phyloP scores from a whole-genome alignment of 1,140 invertebrate species.

The Psix sp. region DNA sequence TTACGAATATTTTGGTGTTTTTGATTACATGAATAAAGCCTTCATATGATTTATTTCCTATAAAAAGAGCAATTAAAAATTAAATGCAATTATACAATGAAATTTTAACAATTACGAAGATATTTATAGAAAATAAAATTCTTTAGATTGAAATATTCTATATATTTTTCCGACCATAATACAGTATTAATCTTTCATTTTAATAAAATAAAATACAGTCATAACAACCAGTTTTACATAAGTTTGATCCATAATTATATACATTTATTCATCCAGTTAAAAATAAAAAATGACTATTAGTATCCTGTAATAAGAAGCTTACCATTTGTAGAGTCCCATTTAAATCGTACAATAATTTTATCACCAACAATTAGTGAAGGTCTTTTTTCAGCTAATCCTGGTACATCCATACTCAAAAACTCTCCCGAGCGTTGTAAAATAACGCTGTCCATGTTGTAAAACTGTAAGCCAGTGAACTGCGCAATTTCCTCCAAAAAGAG shows the following conservation, averaged over 20 bases:
- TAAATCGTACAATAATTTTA: constrained; percentile 78
- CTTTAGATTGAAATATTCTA: no score
- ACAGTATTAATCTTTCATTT: no score
- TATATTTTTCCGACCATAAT: no score
- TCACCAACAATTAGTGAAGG: constrained; percentile 91
- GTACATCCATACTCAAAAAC: constrained; percentile 85
- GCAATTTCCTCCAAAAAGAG: constrained; percentile 88
- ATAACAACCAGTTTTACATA: no score
- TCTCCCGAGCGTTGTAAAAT: constrained; percentile 81
- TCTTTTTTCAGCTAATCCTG: constrained; percentile 88
- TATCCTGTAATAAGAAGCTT: constrained; percentile 8
- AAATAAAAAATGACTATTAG: not conserved
- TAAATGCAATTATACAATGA: not conserved
- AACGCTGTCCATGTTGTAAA: constrained; percentile 83
- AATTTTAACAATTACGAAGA: constrained; percentile 4
- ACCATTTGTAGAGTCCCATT: constrained; percentile 65
- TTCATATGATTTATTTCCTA: constrained; percentile 78
- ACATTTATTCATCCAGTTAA: constrained; percentile 2
- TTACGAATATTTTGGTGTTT: constrained; percentile 82
- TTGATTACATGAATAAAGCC: constrained; percentile 88
- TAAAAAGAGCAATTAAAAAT: constrained; percentile 6
- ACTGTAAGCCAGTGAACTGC: constrained; percentile 80
- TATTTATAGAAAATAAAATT: no score
- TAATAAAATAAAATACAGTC: no score
- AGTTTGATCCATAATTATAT: no score